A percentile compares a stretch with the other conserved stretches of the same genome.
Evolutionary conservation across 2,797 vertebrate species (phyloP).

Genomic region (Capromys pilorides): DNA sequence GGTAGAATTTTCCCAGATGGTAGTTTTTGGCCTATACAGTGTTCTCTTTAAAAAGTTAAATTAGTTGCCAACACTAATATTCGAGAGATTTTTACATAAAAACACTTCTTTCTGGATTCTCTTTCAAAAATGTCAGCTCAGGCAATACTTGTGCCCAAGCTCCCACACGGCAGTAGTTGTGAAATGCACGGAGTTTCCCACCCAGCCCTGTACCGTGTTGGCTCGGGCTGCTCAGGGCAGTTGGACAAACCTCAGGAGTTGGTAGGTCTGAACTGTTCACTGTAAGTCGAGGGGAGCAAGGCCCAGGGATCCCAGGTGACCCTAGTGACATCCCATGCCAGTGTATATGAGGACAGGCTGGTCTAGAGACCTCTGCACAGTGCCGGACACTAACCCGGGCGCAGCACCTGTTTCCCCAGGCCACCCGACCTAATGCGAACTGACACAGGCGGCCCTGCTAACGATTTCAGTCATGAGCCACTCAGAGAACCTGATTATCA

Average conservation of each 20-base stretch:
- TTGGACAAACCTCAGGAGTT: neutral
- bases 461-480: constrained; percentile 45
- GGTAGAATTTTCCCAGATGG: constrained; percentile 12
- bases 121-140: constrained; percentile 31
- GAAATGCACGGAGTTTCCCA: neutral
- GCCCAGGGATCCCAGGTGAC: neutral
- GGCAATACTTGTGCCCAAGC: neutral
- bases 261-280: neutral
- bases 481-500: constrained; percentile 67
- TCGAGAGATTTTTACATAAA: constrained; percentile 25
- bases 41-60: constrained; percentile 48
- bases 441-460: constrained; percentile 19
- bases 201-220: neutral
- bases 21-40: neutral
- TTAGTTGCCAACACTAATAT: constrained; percentile 58
- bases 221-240: neutral
- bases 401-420: neutral
- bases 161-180: rapidly evolving
- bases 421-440: neutral
- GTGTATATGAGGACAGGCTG: neutral
- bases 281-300: neutral
- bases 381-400: neutral
- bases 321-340: neutral
- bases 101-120: constrained; percentile 49
- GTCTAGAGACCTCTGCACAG: neutral